Conservation (phyloP, 2,797 vertebrate species). For the Sebastes flavidus region DNA sequence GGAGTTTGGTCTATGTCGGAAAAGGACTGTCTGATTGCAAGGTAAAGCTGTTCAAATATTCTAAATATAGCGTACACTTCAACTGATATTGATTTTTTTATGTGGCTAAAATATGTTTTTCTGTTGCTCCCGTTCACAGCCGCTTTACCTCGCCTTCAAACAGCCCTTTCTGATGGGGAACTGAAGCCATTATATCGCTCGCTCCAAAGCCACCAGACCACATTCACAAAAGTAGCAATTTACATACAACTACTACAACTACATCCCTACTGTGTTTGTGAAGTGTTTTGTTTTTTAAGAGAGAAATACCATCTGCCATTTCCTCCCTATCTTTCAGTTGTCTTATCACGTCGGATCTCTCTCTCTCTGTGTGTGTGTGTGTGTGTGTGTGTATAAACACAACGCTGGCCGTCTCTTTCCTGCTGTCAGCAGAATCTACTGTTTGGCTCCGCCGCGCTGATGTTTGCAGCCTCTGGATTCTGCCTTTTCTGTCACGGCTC, state of each 20-base stretch:
- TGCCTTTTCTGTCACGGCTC: slow-evolving; percentile 38
- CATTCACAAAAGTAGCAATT: too few species aligned
- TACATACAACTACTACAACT: too few species aligned
- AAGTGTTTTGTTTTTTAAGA: background rate
- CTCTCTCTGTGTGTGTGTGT: background rate
- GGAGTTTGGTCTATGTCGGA: accelerated
- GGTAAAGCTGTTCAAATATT: too few species aligned
- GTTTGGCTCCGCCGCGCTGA: slow-evolving; percentile 33
- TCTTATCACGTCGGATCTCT: slow-evolving; percentile 44
- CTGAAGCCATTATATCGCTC: too few species aligned
- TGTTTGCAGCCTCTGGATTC: slow-evolving; percentile 55
- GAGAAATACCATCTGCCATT: slow-evolving; percentile 32
- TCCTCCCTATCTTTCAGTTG: slow-evolving; percentile 37
- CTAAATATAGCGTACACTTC: too few species aligned
- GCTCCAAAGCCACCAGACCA: too few species aligned
- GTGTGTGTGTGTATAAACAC: slow-evolving; percentile 42
- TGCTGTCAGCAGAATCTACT: slow-evolving; percentile 59
- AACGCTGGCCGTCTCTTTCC: slow-evolving; percentile 13
- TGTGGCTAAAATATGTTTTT: accelerated
- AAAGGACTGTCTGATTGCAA: too few species aligned
- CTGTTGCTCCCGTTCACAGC: too few species aligned
- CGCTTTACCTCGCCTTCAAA: too few species aligned
- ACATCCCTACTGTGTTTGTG: background rate
- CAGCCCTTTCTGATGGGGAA: too few species aligned
- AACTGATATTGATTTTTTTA: too few species aligned